Percentiles rank a stretch among this genome's conserved stretches.
Conservation (phyloP, 2,797 vertebrate genomes). For the Glossophaga mutica region DNA sequence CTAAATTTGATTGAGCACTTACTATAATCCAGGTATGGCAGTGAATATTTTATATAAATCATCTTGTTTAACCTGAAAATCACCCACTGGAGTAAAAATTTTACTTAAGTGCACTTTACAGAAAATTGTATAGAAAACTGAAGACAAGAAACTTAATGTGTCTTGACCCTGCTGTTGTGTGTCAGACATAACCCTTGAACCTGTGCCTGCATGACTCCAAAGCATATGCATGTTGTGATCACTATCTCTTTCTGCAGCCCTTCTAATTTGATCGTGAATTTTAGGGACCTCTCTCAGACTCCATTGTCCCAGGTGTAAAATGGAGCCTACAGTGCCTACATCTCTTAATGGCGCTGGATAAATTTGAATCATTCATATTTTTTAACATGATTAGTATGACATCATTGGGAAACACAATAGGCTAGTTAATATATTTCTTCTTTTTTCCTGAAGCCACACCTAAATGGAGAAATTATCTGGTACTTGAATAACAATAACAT, state of each 20-base stretch:
- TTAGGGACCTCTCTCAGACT: neutral
- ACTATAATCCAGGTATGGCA: neutral
- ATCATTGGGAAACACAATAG: neutral
- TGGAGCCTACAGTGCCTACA: neutral
- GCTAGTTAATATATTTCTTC: neutral
- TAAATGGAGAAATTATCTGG: neutral
- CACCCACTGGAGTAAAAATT: neutral
- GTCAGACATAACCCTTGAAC: neutral
- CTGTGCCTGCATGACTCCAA: neutral
- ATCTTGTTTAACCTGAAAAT: neutral
- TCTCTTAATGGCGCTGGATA: neutral
- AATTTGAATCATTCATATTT: neutral
- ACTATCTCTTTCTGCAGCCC: neutral
- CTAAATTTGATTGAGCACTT: neutral
- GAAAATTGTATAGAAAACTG: neutral
- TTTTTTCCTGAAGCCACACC: neutral
- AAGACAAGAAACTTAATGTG: neutral
- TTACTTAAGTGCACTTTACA: neutral
- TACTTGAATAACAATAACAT: neutral
- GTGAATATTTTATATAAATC: slow-evolving; percentile 4
- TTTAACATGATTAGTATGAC: neutral
- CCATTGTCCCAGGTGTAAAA: neutral
- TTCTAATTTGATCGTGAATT: neutral
- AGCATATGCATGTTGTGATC: neutral
- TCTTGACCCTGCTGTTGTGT: neutral